phyloP scores from a whole-genome alignment of 1,140 invertebrate genomes.

The Drosophila subobscura region DNA sequence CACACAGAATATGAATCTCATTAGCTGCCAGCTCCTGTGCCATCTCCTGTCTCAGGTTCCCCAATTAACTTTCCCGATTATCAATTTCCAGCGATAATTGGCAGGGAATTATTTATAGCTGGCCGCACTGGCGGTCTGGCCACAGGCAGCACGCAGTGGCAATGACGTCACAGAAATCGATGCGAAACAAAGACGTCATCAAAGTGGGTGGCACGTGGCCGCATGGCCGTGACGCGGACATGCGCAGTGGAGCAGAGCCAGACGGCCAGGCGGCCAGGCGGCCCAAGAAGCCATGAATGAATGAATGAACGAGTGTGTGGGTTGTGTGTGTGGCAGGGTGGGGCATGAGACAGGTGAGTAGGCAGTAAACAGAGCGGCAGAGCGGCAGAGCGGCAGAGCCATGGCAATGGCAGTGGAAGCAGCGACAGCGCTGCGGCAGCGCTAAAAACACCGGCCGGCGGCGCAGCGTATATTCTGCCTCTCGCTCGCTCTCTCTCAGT shows the following conservation, averaged over 20 bases:
- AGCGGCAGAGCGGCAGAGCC: conserved; percentile 11
- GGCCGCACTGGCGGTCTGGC: conserved; percentile 28
- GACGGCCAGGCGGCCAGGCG: conserved; percentile 20
- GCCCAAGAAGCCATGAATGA: conserved; percentile 55
- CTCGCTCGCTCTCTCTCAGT: conserved; percentile 14
- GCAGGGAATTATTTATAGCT: conserved; percentile 66
- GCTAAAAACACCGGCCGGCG: conserved; percentile 64
- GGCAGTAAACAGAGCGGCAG: conserved; percentile 22
- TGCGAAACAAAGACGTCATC: conserved; percentile 75
- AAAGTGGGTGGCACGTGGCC: conserved; percentile 47
- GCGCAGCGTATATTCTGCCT: conserved; percentile 10
- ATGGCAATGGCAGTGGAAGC: conserved; percentile 4
- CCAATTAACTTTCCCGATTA: conserved; percentile 50
- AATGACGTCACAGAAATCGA: conserved; percentile 72
- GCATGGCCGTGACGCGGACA: conserved; percentile 50
- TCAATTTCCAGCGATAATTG: conserved; percentile 66
- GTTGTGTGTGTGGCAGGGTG: background rate
- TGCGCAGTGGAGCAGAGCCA: conserved; percentile 50
- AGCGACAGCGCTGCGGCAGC: conserved; percentile 1
- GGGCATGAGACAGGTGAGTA: conserved; percentile 25
- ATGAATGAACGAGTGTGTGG: conserved; percentile 35
- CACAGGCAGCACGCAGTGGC: conserved; percentile 33
- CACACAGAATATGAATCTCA: too few relatives aligned
- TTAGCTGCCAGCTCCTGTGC: too few relatives aligned
- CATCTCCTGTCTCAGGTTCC: conserved; percentile 5